Evolutionary conservation across 1,140 invertebrate genomes (phyloP).

Genomic region (Rhysida immarginata): DNA sequence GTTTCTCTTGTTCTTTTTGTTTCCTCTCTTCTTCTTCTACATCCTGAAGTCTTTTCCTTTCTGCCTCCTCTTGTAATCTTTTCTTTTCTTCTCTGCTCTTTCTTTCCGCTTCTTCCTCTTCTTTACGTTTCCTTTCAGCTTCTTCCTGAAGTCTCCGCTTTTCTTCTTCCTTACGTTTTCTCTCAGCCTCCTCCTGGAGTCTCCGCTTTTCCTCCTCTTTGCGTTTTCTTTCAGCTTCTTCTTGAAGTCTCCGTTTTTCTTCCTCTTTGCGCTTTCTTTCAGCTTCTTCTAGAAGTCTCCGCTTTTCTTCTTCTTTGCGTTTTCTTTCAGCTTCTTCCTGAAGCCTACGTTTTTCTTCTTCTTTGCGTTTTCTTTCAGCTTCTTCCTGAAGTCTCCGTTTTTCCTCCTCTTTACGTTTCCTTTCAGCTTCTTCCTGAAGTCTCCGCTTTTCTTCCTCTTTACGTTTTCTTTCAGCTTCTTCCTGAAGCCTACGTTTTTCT

Average conservation of each 20-base stretch:
- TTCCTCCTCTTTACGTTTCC: background rate
- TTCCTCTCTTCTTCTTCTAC: conserved; percentile 20
- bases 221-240: conserved; percentile 20
- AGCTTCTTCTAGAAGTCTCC: conserved; percentile 15
- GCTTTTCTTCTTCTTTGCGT: conserved; percentile 4
- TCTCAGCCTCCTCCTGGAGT: background rate
- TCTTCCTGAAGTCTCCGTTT: background rate
- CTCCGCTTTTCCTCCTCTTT: conserved; percentile 15
- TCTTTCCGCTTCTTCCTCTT: conserved; percentile 19
- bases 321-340: background rate
- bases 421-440: background rate
- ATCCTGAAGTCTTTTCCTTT: conserved; percentile 4
- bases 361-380: conserved; percentile 1
- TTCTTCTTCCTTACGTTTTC: conserved; percentile 22
- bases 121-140: background rate
- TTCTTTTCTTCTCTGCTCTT: conserved; percentile 9
- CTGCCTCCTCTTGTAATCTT: conserved; percentile 6
- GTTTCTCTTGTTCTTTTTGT: background rate
- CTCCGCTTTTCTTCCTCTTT: conserved; percentile 3
- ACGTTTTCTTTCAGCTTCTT: background rate
- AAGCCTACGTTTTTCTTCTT: background rate
- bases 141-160: conserved; percentile 13
- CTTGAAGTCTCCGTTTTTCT: conserved; percentile 2
- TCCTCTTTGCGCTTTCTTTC: conserved; percentile 11
- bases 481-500: background rate